phyloP scores from a whole-genome alignment of 2,113 vertebrate genomes.

The Tetraodon nigroviridis region DNA sequence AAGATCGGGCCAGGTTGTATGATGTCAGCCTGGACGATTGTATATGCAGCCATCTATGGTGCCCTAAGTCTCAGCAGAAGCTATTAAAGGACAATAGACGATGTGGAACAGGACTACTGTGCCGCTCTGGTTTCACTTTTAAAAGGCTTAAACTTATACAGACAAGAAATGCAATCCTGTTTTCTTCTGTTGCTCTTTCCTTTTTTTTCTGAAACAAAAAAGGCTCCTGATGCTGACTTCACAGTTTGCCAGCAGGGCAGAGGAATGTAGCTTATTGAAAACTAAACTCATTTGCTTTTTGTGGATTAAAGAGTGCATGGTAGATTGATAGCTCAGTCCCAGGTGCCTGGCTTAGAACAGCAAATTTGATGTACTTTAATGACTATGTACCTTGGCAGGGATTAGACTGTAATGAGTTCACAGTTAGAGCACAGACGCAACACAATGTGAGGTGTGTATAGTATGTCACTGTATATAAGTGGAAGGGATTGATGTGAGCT shows the following conservation, averaged over 20 bases:
- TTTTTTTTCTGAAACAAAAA: conserved; percentile 28
- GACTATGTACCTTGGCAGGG: conserved; percentile 55
- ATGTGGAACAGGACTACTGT: conserved; percentile 26
- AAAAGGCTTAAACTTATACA: conserved; percentile 28
- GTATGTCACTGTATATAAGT: conserved; percentile 63
- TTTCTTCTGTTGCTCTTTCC: conserved; percentile 17
- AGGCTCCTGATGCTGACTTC: conserved; percentile 17
- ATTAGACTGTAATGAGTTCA: conserved; percentile 62
- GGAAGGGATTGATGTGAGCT: conserved; percentile 44
- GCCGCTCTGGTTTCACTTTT: conserved; percentile 29
- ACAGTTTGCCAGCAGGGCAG: conserved; percentile 26
- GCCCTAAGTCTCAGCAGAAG: conserved; percentile 5
- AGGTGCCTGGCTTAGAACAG: conserved; percentile 44
- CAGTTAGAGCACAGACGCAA: conserved; percentile 48
- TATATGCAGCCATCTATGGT: conserved; percentile 13
- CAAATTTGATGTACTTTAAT: conserved; percentile 54
- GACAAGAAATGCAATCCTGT: conserved; percentile 15
- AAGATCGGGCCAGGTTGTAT: conserved; percentile 30
- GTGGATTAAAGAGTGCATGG: conserved; percentile 65
- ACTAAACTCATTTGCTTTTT: conserved; percentile 39
- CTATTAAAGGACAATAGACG: no score
- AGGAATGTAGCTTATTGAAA: conserved; percentile 45
- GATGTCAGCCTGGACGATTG: conserved; percentile 19
- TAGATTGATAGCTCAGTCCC: conserved; percentile 53
- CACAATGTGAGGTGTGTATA: conserved; percentile 56